Evolutionary conservation across 2,797 vertebrate genomes (phyloP), one percentile per base, ranked within the genome.

Genomic region (Nasua narica): DNA sequence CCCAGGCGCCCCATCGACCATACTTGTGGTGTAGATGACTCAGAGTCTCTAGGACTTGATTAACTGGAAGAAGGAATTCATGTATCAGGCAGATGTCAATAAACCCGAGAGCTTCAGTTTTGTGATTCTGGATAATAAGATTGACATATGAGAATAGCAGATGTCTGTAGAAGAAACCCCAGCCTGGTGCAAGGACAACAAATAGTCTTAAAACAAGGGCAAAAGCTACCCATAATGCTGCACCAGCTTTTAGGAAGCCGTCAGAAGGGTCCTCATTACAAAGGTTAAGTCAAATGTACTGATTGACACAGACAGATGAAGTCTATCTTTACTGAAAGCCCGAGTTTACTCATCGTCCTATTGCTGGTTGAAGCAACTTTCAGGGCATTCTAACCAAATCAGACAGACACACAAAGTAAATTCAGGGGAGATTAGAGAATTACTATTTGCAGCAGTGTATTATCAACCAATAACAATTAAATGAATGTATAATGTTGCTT

Each of bases 11-110:
- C 65, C 18, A 67, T 35, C 94, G 98, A 99, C 96, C 98, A 99
- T 78, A 99, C 99, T 77, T 99, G 99, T 98, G 99, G 99, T 0
- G 99, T 99, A 40, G 99, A 99, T 92, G 99, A 99, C 97, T 99
- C 99, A 99, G 97, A 99, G 99, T 97, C 99, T 99, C 96, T 98
- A 98, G 96, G 99, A 99, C 97, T 90, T 99, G 77, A 98, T 95
- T 96, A 99, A 99, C 98, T 99, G 99, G 99, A 99, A 99, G 98
- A 99, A 99, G 96, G 99, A 99, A 98, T 99, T 99, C 97, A 98
- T 99, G 97, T 99, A 99, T 97, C 99, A 99, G 15, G 99, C 99
- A 2, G 99, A 99, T 23, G 99, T 99, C 87, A 99, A 99, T 95
- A 99, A 99, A 90, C 99, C 99, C 0, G 99, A 99, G 96, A 99